Conservation (phyloP, 30 jellyfish, hydroid and myxozoan species). For the Hydractinia symbiolongicarpus region DNA sequence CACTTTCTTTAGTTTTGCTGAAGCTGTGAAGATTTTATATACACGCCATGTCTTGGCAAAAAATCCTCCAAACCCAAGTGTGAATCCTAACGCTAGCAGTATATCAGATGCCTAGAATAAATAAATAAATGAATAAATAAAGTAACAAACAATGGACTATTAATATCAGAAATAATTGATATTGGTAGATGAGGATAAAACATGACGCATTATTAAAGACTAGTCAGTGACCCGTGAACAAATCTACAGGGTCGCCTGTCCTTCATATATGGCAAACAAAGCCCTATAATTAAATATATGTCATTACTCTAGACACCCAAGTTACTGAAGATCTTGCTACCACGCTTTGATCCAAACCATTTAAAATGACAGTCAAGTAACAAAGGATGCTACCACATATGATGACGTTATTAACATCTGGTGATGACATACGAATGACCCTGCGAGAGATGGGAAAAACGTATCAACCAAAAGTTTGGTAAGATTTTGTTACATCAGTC, state of each 20-base stretch:
- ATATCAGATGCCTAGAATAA: conserved; percentile 41
- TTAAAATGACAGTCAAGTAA: conserved; percentile 45
- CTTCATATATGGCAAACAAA: too few species aligned
- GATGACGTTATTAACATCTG: conserved; percentile 62
- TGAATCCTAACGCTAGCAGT: conserved; percentile 56
- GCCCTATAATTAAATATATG: too few species aligned
- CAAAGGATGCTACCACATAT: conserved; percentile 63
- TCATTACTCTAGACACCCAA: conserved; percentile 44
- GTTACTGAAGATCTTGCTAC: conserved; percentile 35
- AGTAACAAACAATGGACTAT: background rate
- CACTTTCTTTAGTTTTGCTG: conserved; percentile 63
- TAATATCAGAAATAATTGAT: too few species aligned
- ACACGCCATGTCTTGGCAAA: conserved; percentile 82
- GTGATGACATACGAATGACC: conserved; percentile 74
- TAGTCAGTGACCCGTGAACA: too few species aligned
- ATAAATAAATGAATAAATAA: background rate
- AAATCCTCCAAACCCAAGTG: conserved; percentile 66
- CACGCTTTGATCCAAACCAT: conserved; percentile 58
- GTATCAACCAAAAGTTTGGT: too few species aligned
- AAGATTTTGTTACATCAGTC: too few species aligned
- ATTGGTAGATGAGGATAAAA: too few species aligned
- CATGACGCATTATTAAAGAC: too few species aligned
- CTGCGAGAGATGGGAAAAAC: conserved; percentile 7
- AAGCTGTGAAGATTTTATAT: conserved; percentile 70
- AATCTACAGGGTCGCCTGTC: too few species aligned